phyloP scores from a whole-genome alignment of 2,797 vertebrate species.

The Vultur gryphus region DNA sequence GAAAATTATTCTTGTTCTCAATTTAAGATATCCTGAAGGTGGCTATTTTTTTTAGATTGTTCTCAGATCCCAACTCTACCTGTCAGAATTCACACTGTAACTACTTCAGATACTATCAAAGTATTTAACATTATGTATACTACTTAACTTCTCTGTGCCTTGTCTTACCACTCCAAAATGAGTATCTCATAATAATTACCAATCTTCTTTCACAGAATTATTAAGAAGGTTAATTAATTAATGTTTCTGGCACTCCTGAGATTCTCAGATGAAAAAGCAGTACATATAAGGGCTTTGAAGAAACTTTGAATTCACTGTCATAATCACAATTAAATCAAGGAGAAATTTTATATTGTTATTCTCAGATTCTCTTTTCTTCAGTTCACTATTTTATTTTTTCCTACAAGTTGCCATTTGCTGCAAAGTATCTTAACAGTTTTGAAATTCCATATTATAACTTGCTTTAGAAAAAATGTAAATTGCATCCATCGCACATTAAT shows the following conservation, averaged over 20 bases:
- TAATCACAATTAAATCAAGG: background rate
- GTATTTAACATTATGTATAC: background rate
- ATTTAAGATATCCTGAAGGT: background rate
- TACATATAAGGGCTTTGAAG: background rate
- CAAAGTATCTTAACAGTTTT: background rate
- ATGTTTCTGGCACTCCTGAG: background rate
- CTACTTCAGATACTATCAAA: background rate
- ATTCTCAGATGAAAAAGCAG: background rate
- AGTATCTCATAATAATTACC: background rate
- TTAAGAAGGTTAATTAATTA: background rate
- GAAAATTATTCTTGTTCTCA: background rate
- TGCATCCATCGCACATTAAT: background rate
- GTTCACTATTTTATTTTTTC: background rate
- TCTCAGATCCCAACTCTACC: background rate
- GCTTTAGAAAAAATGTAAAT: background rate
- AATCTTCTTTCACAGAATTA: background rate
- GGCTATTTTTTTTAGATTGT: background rate
- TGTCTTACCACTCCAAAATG: background rate
- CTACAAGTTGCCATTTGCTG: background rate
- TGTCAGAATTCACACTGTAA: background rate
- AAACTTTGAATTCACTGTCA: background rate
- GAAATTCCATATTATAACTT: background rate
- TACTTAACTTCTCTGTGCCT: background rate
- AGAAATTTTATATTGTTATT: background rate
- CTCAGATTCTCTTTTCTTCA: background rate